These are phyloP conservation scores for Brachionus rotundiformis DNA, from an alignment of 1,140 invertebrate genomes.

Conservation along the genomic window DNA sequence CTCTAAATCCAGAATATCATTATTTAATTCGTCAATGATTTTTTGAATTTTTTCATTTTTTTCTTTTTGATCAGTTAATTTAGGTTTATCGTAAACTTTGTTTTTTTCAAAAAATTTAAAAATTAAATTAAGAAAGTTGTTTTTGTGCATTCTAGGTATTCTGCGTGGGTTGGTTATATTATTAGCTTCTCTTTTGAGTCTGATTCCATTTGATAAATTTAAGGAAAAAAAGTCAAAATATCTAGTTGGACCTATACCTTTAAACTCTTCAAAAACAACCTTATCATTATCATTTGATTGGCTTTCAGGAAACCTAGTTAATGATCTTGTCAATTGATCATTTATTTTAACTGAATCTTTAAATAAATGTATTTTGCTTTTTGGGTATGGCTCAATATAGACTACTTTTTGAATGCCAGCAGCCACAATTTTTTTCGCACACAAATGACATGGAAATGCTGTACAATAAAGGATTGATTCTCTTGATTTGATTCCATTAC, in stretches of 20 bases:
- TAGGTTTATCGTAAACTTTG: background rate
- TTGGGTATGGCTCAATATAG: background rate
- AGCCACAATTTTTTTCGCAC: background rate
- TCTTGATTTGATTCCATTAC: background rate
- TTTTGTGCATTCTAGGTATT: background rate
- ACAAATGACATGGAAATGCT: conserved; percentile 9
- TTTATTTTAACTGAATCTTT: background rate
- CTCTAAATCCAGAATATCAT: too few relatives aligned
- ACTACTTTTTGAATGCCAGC: background rate
- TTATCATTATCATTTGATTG: background rate
- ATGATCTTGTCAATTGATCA: background rate
- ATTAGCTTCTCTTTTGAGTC: background rate
- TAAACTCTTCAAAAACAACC: background rate
- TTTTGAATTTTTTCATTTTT: too few relatives aligned
- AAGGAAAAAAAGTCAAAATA: background rate
- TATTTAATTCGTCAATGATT: too few relatives aligned
- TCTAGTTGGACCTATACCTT: background rate
- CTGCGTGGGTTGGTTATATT: background rate
- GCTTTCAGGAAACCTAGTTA: background rate
- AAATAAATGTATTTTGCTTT: conserved; percentile 1
- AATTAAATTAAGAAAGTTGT: background rate
- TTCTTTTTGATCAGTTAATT: too few relatives aligned
- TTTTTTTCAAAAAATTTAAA: background rate
- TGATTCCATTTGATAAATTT: background rate
- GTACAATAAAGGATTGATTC: background rate